Base-by-base conservation (phyloP, 2,797 vertebrate genomes). In the Strix occidentalis region DNA sequence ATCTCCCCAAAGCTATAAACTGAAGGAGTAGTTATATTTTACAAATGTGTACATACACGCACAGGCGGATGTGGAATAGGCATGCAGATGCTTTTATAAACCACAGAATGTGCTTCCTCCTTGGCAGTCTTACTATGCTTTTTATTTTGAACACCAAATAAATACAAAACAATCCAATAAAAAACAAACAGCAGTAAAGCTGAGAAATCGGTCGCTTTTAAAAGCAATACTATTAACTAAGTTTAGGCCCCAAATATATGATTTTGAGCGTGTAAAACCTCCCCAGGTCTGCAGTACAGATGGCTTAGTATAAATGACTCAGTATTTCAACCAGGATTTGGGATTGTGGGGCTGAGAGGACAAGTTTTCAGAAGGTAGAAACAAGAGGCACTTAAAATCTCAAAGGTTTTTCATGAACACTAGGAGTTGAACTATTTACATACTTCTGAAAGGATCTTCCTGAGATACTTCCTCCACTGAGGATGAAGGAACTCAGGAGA, bases 91-190 rank as follows among this genome's bases (percentile, higher is more conserved):
- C 78, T 94, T 86, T 90, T 63, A 87, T 5, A 63, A 89, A 82
- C 90, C 84, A 85, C 4, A 6, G 69, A 41, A 89, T 63, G 63
- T 33, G 86, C 81, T 58, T 77, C 66, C 81, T 76, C 84, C 66
- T 84, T 15, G 35, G 88, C 75, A 89, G 79, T 6, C 70, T 72
- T 25, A 35, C 80, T 58, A 11, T 12, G 48, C 84, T 76, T 82
- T 93, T 95, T 89, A 94, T 82, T 89, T 89, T 81, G 48, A 86
- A 94, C 94, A 94, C 58, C 89, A 74, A 96, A 93, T 92, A 97
- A 95, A 90, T 87, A 96, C 74, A 77, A 93, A 95, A 24, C 75
- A 72, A 79, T 43, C 58, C 84, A 71, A 72, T 64, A 82, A 66
- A 90, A 88, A 35, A 1, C 39, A 45, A 94, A 74, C 21, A 76